A percentile compares a stretch with the other conserved stretches of the same genome.
Conservation (phyloP, 2,888 invertebrate species). For the Hydroisotoma schaefferi region DNA sequence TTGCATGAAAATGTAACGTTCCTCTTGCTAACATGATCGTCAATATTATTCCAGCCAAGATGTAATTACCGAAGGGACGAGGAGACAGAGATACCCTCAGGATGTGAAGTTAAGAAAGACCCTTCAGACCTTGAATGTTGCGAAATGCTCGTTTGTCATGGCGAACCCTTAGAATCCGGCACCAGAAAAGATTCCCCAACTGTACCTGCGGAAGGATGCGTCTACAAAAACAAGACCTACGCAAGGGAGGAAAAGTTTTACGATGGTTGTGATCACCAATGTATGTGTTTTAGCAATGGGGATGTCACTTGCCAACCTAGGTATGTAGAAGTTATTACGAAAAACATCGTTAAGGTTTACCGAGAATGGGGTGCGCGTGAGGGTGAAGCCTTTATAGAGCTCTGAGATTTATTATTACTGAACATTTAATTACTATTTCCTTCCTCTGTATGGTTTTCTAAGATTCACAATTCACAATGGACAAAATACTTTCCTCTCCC, state of each 20-base stretch:
- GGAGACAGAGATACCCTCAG: conserved; percentile 43
- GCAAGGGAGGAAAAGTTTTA: conserved; percentile 69
- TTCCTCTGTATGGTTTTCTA: no score
- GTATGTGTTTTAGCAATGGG: conserved; percentile 71
- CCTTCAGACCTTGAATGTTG: conserved; percentile 46
- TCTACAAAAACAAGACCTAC: conserved; percentile 67
- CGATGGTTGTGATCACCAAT: conserved; percentile 75
- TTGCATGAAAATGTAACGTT: no score
- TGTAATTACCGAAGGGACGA: conserved; percentile 47
- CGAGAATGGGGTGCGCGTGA: no score
- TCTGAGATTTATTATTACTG: no score
- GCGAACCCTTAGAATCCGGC: conserved; percentile 28
- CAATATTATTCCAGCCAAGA: conserved; percentile 43
- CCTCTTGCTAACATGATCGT: no score
- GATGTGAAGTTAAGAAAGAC: conserved; percentile 47
- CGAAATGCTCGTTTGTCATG: conserved; percentile 46
- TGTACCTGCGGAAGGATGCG: conserved; percentile 59
- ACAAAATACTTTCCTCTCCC: no score
- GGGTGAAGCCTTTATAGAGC: no score
- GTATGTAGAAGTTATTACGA: no score
- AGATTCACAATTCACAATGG: no score
- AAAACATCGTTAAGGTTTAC: no score
- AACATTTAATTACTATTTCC: no score
- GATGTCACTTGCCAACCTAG: conserved; percentile 69
- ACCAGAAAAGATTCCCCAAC: conserved; percentile 47